Evolutionary conservation across 2,113 vertebrate genomes (phyloP).

Genomic region (Epinephelus cyanopodus): DNA sequence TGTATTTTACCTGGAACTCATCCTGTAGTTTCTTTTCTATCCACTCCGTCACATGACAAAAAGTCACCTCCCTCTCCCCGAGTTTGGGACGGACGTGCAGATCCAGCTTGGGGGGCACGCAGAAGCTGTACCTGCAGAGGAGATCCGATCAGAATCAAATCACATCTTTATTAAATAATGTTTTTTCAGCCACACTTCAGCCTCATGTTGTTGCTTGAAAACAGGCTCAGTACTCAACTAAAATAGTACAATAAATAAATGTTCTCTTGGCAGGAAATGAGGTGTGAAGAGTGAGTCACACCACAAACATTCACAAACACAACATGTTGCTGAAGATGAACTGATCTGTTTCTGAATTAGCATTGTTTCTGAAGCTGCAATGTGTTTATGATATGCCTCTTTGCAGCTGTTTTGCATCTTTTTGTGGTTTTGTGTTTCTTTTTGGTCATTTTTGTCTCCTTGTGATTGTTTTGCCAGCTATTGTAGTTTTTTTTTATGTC

Average conservation of each 20-base stretch:
- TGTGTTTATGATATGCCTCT: not conserved
- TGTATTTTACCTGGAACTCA: slow-evolving; percentile 88
- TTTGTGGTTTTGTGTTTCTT: too few species aligned
- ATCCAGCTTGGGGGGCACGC: slow-evolving; percentile 88
- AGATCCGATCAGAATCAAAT: not conserved
- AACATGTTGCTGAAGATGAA: slow-evolving; percentile 4
- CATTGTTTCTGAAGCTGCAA: not conserved
- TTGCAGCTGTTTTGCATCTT: too few species aligned
- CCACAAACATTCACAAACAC: not conserved
- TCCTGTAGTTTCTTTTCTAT: slow-evolving; percentile 91
- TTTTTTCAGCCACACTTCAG: not conserved
- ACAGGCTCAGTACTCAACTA: too few species aligned
- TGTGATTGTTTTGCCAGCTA: too few species aligned
- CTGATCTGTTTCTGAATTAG: not conserved
- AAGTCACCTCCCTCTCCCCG: slow-evolving; percentile 90
- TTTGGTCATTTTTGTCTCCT: too few species aligned
- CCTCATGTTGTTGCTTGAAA: not conserved
- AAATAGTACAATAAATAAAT: slow-evolving; percentile 1
- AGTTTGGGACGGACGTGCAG: slow-evolving; percentile 89
- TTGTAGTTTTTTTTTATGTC: too few species aligned
- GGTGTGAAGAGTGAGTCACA: slow-evolving; percentile 30
- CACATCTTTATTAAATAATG: not conserved
- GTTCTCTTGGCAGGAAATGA: slow-evolving; percentile 21
- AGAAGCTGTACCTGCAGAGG: slow-evolving; percentile 91
- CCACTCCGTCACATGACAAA: slow-evolving; percentile 91